A percentile compares a stretch with the other conserved stretches of the same genome.
Conservation (phyloP, 2,113 vertebrate genomes). For the Dipodomys stephensi region DNA sequence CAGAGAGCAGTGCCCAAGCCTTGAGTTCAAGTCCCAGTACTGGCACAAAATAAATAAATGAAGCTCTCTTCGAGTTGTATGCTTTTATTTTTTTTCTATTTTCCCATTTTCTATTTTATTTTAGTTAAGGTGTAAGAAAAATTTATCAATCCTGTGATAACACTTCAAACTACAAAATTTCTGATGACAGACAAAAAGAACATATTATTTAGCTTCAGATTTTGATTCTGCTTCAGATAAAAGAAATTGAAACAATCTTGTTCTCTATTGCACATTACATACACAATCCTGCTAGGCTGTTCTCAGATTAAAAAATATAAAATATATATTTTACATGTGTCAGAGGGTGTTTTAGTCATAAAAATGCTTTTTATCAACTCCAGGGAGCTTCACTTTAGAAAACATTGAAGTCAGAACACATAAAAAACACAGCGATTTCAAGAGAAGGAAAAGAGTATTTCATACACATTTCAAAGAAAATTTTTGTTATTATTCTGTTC, state of each 20-base stretch:
- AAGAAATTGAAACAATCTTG: not conserved
- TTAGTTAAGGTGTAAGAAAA: too few relatives aligned
- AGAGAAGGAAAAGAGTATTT: constrained; percentile 28
- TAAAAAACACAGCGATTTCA: constrained; percentile 63
- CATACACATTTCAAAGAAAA: constrained; percentile 45
- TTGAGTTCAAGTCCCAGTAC: too few relatives aligned
- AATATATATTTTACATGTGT: constrained; percentile 33
- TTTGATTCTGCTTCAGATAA: constrained; percentile 39
- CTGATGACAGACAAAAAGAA: not conserved
- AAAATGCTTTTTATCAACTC: constrained; percentile 60
- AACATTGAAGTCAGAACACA: constrained; percentile 57
- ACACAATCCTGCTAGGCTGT: not conserved
- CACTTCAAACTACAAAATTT: not conserved
- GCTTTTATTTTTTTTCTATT: constrained; percentile 1
- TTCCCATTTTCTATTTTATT: constrained; percentile 34
- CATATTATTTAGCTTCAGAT: not conserved
- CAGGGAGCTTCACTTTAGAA: constrained; percentile 55
- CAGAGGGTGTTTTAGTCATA: constrained; percentile 43
- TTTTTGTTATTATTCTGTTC: constrained; percentile 24
- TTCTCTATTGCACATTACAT: not conserved
- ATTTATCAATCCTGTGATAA: too few relatives aligned
- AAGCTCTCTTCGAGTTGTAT: not conserved
- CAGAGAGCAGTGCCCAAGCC: too few relatives aligned
- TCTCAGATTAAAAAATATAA: constrained; percentile 17
- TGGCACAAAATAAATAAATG: not conserved